These are phyloP conservation scores for Penaeus indicus DNA, from an alignment of 1,140 invertebrate species.

Conservation along the genomic window DNA sequence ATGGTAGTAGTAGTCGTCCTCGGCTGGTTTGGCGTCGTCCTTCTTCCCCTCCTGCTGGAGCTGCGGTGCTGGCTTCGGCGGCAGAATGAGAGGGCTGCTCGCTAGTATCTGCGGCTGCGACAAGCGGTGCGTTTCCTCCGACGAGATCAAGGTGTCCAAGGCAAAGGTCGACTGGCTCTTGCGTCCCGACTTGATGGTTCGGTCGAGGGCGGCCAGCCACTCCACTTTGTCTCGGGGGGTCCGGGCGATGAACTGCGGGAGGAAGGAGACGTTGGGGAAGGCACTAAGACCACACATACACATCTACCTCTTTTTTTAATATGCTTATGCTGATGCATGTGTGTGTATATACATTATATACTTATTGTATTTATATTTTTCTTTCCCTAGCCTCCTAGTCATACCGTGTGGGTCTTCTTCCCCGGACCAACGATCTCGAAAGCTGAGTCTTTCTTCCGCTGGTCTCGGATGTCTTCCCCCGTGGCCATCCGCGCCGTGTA, in stretches of 20 bases:
- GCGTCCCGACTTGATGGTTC: conserved; percentile 30
- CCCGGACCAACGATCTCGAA: conserved; percentile 56
- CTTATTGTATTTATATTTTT: too few species aligned
- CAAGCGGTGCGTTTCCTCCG: neutral
- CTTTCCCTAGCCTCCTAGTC: neutral
- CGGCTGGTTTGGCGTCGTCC: neutral
- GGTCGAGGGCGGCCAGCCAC: conserved; percentile 37
- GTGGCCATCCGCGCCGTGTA: conserved; percentile 47
- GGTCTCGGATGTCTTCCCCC: conserved; percentile 51
- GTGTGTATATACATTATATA: too few species aligned
- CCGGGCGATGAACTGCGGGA: conserved; percentile 50
- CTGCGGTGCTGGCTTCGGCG: conserved; percentile 23
- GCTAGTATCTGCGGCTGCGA: too few species aligned
- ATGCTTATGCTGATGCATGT: too few species aligned
- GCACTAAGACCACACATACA: too few species aligned
- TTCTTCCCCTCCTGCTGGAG: neutral
- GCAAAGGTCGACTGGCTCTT: neutral
- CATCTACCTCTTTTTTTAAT: too few species aligned
- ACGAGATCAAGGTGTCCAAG: neutral
- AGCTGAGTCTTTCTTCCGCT: conserved; percentile 44
- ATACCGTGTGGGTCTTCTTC: conserved; percentile 52
- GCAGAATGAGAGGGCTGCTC: conserved; percentile 6
- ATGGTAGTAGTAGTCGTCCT: conserved; percentile 46
- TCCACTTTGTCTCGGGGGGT: conserved; percentile 50
- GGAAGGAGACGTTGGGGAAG: neutral